Evolutionary conservation across 1,140 invertebrate genomes (phyloP), one percentile per base, ranked within the genome.

Genomic region (Idris sp.): DNA sequence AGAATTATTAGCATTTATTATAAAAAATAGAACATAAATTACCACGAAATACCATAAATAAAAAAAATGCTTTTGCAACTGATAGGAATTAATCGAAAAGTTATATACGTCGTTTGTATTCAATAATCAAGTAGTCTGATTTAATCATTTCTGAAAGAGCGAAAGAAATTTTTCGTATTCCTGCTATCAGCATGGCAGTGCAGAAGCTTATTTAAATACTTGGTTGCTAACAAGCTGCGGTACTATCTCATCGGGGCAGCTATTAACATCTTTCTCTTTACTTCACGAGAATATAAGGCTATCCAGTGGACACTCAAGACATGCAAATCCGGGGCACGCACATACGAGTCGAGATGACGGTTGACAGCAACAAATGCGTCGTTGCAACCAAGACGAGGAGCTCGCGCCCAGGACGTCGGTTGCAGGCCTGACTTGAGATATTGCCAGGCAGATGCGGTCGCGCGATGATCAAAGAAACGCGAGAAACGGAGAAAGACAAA

Each of bases 401-500:
- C 84, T 84, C 79, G 78, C 79, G 81, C 76, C 79, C 79, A 74
- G 81, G 78, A 84, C 74, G 82, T 79, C 79, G 79, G 81, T 85
- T 84, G 79, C 76, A 74, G 80, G 81, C 74, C 77, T 68, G 65
- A 78, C 78, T 82, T 85, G 84, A 86, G 83, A 86, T 85, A 85
- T 86, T 84, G 81, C 83, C 75, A 78, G 80, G 82, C 84, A 85
- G 84, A 86, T 86, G 84, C 83, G 84, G 84, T 86, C 83, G 83
- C 84, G 82, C 84, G 80, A 79, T 86, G 84, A 86, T 86, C 84
- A 86, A 86, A 86, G 84, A 85, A 86, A 84, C 81, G 77, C 80
- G 83, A 85, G 48, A 53, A 53, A 53, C n/a, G 16, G 31, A 65
- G 49, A 44, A 53, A 22, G 38, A 64, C 35, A 10, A 35, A 64